phyloP scores from a whole-genome alignment of 1,140 invertebrate genomes.

The Homarus americanus region DNA sequence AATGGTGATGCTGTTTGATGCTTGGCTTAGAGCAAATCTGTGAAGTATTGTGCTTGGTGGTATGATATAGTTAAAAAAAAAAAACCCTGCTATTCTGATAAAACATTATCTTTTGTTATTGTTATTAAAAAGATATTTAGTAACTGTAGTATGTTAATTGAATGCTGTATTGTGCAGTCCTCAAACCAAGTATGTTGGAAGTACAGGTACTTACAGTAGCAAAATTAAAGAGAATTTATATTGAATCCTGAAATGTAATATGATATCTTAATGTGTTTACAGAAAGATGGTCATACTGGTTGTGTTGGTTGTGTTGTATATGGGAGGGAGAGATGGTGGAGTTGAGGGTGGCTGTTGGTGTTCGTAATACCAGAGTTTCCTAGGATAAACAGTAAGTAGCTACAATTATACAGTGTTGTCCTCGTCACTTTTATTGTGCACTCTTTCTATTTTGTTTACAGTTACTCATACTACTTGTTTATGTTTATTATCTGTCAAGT shows the following conservation, averaged over 20 bases:
- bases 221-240: not conserved
- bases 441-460: not conserved
- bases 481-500: too few species aligned
- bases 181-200: too few species aligned
- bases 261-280: slow-evolving; percentile 30
- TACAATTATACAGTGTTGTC: not conserved
- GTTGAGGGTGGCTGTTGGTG: slow-evolving; percentile 27
- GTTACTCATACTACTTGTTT: not conserved
- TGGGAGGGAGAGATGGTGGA: slow-evolving; percentile 36
- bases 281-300: slow-evolving; percentile 59
- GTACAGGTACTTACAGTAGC: not conserved
- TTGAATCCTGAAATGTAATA: not conserved
- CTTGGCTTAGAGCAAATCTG: too few species aligned
- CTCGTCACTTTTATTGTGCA: not conserved
- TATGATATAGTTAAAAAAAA: too few species aligned
- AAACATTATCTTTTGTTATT: too few species aligned
- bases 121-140: too few species aligned
- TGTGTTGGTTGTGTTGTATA: slow-evolving; percentile 43
- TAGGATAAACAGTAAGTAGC: slow-evolving; percentile 57
- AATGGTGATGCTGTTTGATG: too few species aligned
- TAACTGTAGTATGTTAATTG: too few species aligned
- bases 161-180: too few species aligned
- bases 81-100: too few species aligned
- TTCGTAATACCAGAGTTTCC: slow-evolving; percentile 27
- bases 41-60: too few species aligned